phyloP scores from a whole-genome alignment of 2,797 vertebrate genomes.

The Halcyon smyrnensis region DNA sequence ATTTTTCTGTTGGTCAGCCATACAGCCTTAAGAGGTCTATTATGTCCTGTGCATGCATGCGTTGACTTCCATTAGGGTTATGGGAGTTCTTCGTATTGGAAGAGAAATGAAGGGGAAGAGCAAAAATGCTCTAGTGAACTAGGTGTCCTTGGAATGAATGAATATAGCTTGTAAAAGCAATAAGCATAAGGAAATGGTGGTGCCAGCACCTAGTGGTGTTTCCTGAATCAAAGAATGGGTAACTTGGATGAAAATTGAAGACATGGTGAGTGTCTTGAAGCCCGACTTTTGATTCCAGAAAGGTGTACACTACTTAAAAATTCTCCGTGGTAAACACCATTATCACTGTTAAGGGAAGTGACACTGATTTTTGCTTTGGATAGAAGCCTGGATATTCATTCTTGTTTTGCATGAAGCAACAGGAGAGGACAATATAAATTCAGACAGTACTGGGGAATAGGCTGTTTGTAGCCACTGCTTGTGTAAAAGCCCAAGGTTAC shows the following conservation, averaged over 20 bases:
- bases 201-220: neutral
- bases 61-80: slow-evolving; percentile 34
- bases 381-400: neutral
- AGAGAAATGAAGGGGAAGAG: neutral
- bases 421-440: neutral
- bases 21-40: slow-evolving; percentile 73
- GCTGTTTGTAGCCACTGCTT: neutral
- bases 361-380: neutral
- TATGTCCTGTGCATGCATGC: neutral
- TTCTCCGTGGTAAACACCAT: neutral
- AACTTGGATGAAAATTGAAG: neutral
- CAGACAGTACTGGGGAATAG: neutral
- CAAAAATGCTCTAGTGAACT: neutral
- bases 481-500: neutral
- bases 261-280: neutral
- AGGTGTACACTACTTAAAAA: neutral
- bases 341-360: neutral
- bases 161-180: slow-evolving; percentile 50
- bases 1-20: slow-evolving; percentile 52
- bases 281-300: neutral
- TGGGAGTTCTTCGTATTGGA: slow-evolving; percentile 8
- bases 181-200: slow-evolving; percentile 20
- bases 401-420: neutral
- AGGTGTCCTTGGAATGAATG: slow-evolving; percentile 1
- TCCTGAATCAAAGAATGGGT: slow-evolving; percentile 2